These are phyloP conservation scores for Tribolium freemani DNA, from an alignment of 2,888 invertebrate genomes.

Conservation along the genomic window DNA sequence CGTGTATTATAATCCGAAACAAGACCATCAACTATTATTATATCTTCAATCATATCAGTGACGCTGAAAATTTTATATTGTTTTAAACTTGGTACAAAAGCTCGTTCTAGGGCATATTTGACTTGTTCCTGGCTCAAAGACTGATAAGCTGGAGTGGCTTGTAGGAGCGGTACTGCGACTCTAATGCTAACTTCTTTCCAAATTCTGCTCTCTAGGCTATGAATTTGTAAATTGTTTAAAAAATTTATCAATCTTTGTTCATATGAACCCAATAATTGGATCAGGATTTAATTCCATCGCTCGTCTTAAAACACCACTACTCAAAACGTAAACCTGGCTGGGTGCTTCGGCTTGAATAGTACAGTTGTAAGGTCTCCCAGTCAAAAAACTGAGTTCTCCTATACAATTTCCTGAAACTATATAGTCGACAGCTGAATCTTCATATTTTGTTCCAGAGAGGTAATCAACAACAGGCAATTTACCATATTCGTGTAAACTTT, in stretches of 20 bases:
- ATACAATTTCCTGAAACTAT: conserved; percentile 75
- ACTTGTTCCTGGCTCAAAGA: neutral
- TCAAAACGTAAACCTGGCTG: conserved; percentile 70
- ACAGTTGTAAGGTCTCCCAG: conserved; percentile 72
- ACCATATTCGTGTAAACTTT: conserved; percentile 58
- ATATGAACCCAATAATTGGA: conserved; percentile 52
- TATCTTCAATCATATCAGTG: conserved; percentile 72
- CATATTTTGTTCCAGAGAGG: conserved; percentile 69
- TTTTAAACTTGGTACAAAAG: conserved; percentile 71
- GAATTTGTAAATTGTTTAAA: neutral
- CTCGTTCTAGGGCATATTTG: conserved; percentile 69
- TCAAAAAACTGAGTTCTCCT: conserved; percentile 74
- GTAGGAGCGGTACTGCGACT: neutral
- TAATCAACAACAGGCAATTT: conserved; percentile 73
- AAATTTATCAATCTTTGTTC: neutral
- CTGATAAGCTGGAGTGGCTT: conserved; percentile 63
- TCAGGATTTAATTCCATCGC: conserved; percentile 63
- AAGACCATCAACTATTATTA: conserved; percentile 72
- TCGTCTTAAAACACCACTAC: conserved; percentile 66
- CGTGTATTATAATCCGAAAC: conserved; percentile 70
- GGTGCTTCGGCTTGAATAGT: conserved; percentile 74
- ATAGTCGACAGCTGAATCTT: conserved; percentile 70
- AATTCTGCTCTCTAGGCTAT: conserved; percentile 61
- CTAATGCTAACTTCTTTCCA: conserved; percentile 63
- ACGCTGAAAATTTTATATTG: conserved; percentile 71